Base-by-base conservation (phyloP, 2,797 vertebrate genomes). In the Sebastes vulpes region DNA sequence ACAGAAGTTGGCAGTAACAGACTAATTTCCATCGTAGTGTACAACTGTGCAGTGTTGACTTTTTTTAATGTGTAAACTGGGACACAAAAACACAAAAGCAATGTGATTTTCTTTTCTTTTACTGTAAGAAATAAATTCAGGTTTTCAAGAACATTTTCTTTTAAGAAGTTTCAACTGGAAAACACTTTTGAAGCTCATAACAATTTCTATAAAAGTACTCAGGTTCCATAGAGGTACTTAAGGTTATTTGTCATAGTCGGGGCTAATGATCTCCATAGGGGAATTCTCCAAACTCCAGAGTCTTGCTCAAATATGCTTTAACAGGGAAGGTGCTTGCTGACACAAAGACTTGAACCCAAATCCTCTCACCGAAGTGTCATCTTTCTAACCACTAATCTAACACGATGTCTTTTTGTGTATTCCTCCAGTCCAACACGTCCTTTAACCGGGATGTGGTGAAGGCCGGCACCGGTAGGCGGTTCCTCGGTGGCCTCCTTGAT, bases 391-490 rank as follows among this genome's bases (percentile, higher is more conserved):
- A 38, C 4, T 18, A 18, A 3, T 23, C 54, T 11, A 52, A 25
- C 50, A 20, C 5, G 0, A 14, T 67, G 29, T 68, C 3, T 72
- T 28, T 57, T 6, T 77, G 23, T 83, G 32, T 77, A 4, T 71
- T 75, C 66, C 48, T 79, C 16, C 84, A 99, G 98, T 98, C 98
- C 61, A 99, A 97, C 84, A 99, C 98, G 0, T 97, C 98, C 0
- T 99, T 99, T 90, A 99, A 99, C 91, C 94, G 96, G 32, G 98
- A 99, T 2, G 95, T 97, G 5, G 97, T 99, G 94, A 99, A 99
- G 92, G 98, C 98, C 1, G 98, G 98, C 11, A 99, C 98, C 0
- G 98, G 98, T 2, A 95, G 98, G 9, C 97, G 98, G 18, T 99
- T 98, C 76, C 97, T 99, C 0, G 98, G 98, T 0, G 98, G 98